These are phyloP conservation scores for Drosophila prostipennis DNA, from an alignment of 2,888 invertebrate species.

Conservation along the genomic window DNA sequence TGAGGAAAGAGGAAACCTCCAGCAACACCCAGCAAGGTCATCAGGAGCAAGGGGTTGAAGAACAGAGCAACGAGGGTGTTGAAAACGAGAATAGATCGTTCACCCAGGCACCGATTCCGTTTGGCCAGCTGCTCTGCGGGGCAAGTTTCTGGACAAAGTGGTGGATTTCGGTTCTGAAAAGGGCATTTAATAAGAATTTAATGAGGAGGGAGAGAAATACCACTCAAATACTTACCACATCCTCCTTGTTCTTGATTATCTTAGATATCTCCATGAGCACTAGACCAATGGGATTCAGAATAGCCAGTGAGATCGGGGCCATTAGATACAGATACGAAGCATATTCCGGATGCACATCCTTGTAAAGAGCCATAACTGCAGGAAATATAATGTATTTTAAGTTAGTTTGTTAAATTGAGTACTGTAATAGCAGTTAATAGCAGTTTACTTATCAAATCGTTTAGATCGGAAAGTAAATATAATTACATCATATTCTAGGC, in stretches of 20 bases:
- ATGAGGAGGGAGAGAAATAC: not conserved
- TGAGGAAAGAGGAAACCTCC: conserved; percentile 93
- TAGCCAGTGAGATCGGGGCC: conserved; percentile 96
- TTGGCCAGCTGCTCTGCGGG: conserved; percentile 74
- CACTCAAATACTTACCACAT: conserved; percentile 52
- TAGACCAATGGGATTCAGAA: conserved; percentile 96
- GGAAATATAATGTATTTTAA: not conserved
- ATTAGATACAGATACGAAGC: conserved; percentile 95
- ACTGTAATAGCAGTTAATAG: too few species aligned
- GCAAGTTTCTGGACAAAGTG: conserved; percentile 80
- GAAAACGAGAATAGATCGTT: conserved; percentile 73
- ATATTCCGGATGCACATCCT: conserved; percentile 94
- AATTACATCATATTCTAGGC: too few species aligned
- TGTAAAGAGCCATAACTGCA: conserved; percentile 93
- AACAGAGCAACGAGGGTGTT: conserved; percentile 89
- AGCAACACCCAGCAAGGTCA: conserved; percentile 95
- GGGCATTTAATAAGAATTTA: not conserved
- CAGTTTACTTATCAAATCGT: too few species aligned
- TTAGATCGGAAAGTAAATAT: too few species aligned
- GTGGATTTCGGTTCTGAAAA: conserved; percentile 62
- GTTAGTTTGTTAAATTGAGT: not conserved
- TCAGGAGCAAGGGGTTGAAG: conserved; percentile 94
- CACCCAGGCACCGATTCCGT: conserved; percentile 74
- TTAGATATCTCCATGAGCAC: conserved; percentile 92
- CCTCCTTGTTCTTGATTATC: conserved; percentile 82